Percentiles rank a stretch among this genome's conserved stretches.
Conservation (phyloP, 2,888 invertebrate species). For the Cantharis lateralis region DNA sequence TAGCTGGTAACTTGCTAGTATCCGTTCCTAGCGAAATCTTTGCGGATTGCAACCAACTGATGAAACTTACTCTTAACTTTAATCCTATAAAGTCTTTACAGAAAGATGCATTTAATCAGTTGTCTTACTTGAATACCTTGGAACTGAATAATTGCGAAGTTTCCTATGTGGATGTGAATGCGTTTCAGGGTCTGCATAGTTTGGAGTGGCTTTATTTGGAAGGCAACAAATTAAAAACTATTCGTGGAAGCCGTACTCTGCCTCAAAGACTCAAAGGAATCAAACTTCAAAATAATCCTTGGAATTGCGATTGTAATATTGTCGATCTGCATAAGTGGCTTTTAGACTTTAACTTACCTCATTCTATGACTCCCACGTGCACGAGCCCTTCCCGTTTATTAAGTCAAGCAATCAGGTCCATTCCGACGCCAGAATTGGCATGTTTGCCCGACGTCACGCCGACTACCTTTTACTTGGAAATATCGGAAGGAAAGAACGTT, state of each 20-base stretch:
- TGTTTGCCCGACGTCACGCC: conserved; percentile 81
- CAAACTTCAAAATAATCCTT: conserved; percentile 83
- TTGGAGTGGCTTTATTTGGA: conserved; percentile 85
- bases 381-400: conserved; percentile 70
- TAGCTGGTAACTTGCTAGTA: conserved; percentile 79
- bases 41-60: conserved; percentile 76
- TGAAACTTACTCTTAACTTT: conserved; percentile 79
- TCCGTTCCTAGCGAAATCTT: conserved; percentile 80
- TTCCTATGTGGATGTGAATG: conserved; percentile 74
- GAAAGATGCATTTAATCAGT: conserved; percentile 72
- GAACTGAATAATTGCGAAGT: conserved; percentile 83
- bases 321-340: conserved; percentile 80
- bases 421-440: conserved; percentile 74
- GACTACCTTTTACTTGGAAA: conserved; percentile 75
- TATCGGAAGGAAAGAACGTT: conserved; percentile 80
- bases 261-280: conserved; percentile 79
- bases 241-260: conserved; percentile 70
- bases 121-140: conserved; percentile 76
- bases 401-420: conserved; percentile 68
- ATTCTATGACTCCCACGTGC: conserved; percentile 79
- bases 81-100: conserved; percentile 80
- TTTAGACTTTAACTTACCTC: conserved; percentile 74
- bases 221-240: conserved; percentile 76
- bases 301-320: conserved; percentile 87
- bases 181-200: conserved; percentile 79